These are phyloP conservation scores for Oceanites oceanicus DNA, from an alignment of 2,113 vertebrate genomes.

Conservation along the genomic window DNA sequence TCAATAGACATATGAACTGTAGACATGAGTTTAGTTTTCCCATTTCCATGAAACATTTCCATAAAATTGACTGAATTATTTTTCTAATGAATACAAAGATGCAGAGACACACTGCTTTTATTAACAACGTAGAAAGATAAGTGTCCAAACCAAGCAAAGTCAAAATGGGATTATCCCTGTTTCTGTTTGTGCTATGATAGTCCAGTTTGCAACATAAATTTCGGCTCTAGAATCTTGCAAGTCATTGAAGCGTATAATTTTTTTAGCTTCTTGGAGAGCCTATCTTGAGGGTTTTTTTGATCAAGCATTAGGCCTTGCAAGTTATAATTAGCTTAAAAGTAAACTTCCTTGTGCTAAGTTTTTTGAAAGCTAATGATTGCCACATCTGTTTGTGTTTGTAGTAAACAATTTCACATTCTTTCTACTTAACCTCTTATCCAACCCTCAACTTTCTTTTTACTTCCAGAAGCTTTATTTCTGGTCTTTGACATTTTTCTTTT, in stretches of 20 bases:
- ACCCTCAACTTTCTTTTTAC: background rate
- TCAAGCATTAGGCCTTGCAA: background rate
- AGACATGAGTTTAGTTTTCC: background rate
- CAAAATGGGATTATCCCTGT: background rate
- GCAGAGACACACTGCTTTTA: background rate
- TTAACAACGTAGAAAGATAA: background rate
- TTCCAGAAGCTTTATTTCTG: background rate
- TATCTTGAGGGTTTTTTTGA: background rate
- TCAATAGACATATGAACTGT: background rate
- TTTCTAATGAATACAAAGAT: background rate
- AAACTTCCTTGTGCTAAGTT: background rate
- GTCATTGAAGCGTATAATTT: background rate
- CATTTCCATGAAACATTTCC: conserved; percentile 1
- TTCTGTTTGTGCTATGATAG: background rate
- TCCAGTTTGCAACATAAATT: background rate
- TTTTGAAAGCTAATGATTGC: background rate
- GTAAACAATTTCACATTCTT: background rate
- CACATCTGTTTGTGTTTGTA: background rate
- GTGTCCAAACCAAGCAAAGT: background rate
- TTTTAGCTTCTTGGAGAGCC: background rate
- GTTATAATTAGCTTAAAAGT: background rate
- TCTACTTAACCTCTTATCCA: background rate
- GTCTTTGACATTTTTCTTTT: background rate
- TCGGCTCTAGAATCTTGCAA: background rate
- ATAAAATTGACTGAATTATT: conserved; percentile 30